Base-by-base conservation (phyloP, 1,140 invertebrate genomes). In the Aphelinus certus region DNA sequence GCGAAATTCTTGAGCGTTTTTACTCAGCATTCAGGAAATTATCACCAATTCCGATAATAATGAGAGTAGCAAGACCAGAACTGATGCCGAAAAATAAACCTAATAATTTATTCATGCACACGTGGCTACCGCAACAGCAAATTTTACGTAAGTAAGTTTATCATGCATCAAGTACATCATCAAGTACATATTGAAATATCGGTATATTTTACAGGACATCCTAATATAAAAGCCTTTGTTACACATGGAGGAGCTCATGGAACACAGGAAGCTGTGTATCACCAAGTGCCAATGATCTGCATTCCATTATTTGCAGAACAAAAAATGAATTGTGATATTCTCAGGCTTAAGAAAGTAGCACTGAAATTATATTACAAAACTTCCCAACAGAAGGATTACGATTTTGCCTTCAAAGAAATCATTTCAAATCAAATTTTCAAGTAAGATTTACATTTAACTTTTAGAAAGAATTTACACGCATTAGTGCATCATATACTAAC, bases 81-180 rank as follows among this genome's bases (percentile, higher is more conserved):
- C 81, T 82, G 68, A 73, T 83, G 3, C 80, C 79, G 0, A 80
- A 85, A 45, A 85, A 87, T 68, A 80, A 89, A 73, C 90, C 91
- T 46, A 85, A 86, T 76, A 93, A 93, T 80, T 89, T 93, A 48
- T 89, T 89, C 81, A 88, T 89, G 51, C 86, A 88, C 79, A 87
- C 88, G 78, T 93, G 92, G 92, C 81, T 93, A 7, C 91, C 92
- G 1, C 92, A 93, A 83, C 88, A 90, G 76, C 87, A 90, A 76
- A 76, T 84, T 7, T 76, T 84, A 65, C 60, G 83, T 84, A 77
- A 68, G 75, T 26, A 26, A 77, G 55, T 73, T 51, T 3, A 61
- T n/a, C 7, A 46, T 47, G 7, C 0, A 7, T 9, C 6, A 5
- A n/a, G 64, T 49, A 3, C 3, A 7, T 42, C 5, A 53, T 9